Evolutionary conservation across 2,797 vertebrate genomes (phyloP), one percentile per base, ranked within the genome.

Genomic region (Hipposideros larvatus): DNA sequence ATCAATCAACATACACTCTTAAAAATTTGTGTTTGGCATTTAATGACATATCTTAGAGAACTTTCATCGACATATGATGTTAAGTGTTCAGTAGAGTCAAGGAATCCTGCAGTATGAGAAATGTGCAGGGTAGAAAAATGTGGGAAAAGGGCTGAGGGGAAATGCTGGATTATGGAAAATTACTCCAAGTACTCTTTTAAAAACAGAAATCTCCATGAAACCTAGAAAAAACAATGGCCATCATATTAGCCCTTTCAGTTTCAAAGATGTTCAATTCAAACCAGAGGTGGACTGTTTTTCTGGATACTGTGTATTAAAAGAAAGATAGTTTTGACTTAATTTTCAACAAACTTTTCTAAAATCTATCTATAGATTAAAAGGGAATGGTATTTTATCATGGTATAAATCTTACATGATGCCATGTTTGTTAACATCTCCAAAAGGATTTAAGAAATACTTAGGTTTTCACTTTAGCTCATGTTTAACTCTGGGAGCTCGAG

Each of bases 241-340:
- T 26, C 6, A n/a, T 51, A 51, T 57, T 34, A 83, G 26, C 13
- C 16, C 1, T 80, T 90, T 91, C n/a, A 9, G 18, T 83, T 84
- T 87, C 43, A 66, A 48, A 71, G 26, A 51, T 7, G 11, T 66
- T 89, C 83, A 94, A 7, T 57, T 78, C 57, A 94, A 92, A 53
- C 4, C 7, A 66, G 34, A 80, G 37, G 7, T 19, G 7, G 24
- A 48, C 65, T 22, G 8, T 5, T 86, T 93, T 85, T 37, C 24
- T 74, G 19, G 71, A 68, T 74, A 75, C 22, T 73, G 22, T 43
- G 21, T 74, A 59, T 80, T 85, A 94, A 93, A 57, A 63, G 31
- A 74, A 79, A 85, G 9, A 71, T 7, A 41, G 55, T 26, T 95
- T 55, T 80, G n/a, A 77, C 46, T 87, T 84, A 55, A 88, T 89